A percentile compares a stretch with the other conserved stretches of the same genome.
These are phyloP conservation scores for Rhipidura dahli DNA, from an alignment of 2,113 vertebrate genomes.

Conservation along the genomic window DNA sequence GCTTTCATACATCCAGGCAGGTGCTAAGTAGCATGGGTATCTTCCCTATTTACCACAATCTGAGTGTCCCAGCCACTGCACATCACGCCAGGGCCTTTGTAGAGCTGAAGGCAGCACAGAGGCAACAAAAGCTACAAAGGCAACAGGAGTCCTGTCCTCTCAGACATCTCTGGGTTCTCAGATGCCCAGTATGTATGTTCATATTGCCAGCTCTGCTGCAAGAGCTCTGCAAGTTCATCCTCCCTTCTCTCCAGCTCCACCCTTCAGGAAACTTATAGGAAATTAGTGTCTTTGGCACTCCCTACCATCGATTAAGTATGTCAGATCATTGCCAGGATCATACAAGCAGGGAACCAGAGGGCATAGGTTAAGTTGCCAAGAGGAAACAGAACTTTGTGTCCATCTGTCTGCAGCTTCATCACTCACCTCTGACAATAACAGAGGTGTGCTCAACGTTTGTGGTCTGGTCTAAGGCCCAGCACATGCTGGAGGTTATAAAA, in stretches of 20 bases:
- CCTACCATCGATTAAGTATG: background rate
- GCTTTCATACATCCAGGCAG: background rate
- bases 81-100: background rate
- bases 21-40: background rate
- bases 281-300: background rate
- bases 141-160: background rate
- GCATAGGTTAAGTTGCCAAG: background rate
- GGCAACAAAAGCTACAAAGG: background rate
- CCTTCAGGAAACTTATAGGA: background rate
- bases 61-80: background rate
- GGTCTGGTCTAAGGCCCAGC: background rate
- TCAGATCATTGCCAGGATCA: background rate
- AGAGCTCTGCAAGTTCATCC: background rate
- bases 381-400: background rate
- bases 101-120: background rate
- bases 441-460: background rate
- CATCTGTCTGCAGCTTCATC: background rate
- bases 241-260: background rate
- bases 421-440: background rate
- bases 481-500: background rate
- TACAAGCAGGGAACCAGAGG: background rate
- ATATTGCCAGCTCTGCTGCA: background rate
- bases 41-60: background rate
- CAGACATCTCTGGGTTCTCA: background rate
- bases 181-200: background rate